Evolutionary conservation across 2,888 invertebrate genomes (phyloP).

Genomic region (Cancer borealis): DNA sequence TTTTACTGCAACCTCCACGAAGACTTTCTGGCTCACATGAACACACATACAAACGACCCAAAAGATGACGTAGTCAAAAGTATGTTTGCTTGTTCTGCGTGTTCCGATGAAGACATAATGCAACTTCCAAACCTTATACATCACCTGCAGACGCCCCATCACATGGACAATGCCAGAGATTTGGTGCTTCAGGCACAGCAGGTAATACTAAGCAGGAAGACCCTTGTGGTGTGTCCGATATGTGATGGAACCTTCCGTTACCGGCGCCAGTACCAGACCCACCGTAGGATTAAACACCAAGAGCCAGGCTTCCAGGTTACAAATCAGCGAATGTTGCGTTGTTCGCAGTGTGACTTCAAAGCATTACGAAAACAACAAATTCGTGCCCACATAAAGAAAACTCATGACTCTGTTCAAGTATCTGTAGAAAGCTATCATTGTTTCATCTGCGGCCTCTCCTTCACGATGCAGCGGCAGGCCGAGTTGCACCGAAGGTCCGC

Average conservation of each 20-base stretch:
- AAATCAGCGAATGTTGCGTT: slow-evolving; percentile 64
- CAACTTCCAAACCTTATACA: slow-evolving; percentile 42
- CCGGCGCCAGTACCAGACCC: slow-evolving; percentile 66
- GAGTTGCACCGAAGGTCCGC: slow-evolving; percentile 71
- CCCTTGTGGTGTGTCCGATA: slow-evolving; percentile 63
- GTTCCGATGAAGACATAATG: slow-evolving; percentile 68
- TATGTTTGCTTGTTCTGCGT: slow-evolving; percentile 70
- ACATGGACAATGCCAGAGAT: slow-evolving; percentile 65
- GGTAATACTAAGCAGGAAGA: slow-evolving; percentile 59
- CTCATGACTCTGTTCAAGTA: slow-evolving; percentile 47
- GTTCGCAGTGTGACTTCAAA: slow-evolving; percentile 70
- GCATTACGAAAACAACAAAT: slow-evolving; percentile 66
- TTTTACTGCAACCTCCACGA: slow-evolving; percentile 76
- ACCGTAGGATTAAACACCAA: slow-evolving; percentile 69
- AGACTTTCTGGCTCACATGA: slow-evolving; percentile 72
- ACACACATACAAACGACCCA: slow-evolving; percentile 56
- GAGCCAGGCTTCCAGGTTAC: slow-evolving; percentile 70
- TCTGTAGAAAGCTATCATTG: slow-evolving; percentile 64
- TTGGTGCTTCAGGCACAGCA: slow-evolving; percentile 67
- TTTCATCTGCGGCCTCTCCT: slow-evolving; percentile 75
- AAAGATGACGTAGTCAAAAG: slow-evolving; percentile 62
- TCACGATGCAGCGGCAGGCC: slow-evolving; percentile 67
- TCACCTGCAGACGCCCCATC: slow-evolving; percentile 73
- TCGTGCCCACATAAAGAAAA: slow-evolving; percentile 64
- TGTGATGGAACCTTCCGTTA: slow-evolving; percentile 68